Percentiles rank a stretch among this genome's conserved stretches.
phyloP scores from a whole-genome alignment of 2,113 vertebrate species.

The Falcunculus frontatus region DNA sequence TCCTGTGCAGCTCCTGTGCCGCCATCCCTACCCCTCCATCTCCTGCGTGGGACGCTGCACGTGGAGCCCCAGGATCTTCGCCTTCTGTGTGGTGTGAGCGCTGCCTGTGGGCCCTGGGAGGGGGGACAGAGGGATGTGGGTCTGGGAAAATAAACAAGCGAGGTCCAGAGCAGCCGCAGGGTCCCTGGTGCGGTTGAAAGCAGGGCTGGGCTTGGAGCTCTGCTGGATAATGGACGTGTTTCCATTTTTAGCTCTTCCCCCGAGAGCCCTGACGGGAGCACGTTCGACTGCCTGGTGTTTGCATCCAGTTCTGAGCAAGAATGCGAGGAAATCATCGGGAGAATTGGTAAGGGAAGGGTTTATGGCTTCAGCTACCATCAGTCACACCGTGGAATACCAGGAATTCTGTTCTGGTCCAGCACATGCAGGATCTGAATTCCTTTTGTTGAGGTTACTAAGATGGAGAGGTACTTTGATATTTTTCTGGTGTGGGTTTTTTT shows the following conservation, averaged over 20 bases:
- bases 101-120: background rate
- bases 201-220: background rate
- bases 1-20: constrained; percentile 67
- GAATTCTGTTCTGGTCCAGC: background rate
- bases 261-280: constrained; percentile 55
- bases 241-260: constrained; percentile 72
- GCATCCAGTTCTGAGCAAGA: constrained; percentile 63
- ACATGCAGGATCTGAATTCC: background rate
- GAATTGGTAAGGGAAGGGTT: constrained; percentile 72
- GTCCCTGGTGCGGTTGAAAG: background rate
- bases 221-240: background rate
- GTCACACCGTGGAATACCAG: fast-evolving
- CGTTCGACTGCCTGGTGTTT: constrained; percentile 78
- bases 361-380: background rate
- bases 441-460: background rate
- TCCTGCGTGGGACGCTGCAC: constrained; percentile 78
- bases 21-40: constrained; percentile 79
- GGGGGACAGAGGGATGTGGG: fast-evolving
- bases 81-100: constrained; percentile 79
- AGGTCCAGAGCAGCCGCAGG: fast-evolving
- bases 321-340: constrained; percentile 77
- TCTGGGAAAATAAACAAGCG: fast-evolving
- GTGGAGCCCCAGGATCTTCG: constrained; percentile 72
- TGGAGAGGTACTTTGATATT: background rate
- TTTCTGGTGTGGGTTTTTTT: background rate